Percentiles rank a stretch among this genome's conserved stretches.
phyloP scores from a whole-genome alignment of 2,888 invertebrate species.

The Caenorhabditis becei region DNA sequence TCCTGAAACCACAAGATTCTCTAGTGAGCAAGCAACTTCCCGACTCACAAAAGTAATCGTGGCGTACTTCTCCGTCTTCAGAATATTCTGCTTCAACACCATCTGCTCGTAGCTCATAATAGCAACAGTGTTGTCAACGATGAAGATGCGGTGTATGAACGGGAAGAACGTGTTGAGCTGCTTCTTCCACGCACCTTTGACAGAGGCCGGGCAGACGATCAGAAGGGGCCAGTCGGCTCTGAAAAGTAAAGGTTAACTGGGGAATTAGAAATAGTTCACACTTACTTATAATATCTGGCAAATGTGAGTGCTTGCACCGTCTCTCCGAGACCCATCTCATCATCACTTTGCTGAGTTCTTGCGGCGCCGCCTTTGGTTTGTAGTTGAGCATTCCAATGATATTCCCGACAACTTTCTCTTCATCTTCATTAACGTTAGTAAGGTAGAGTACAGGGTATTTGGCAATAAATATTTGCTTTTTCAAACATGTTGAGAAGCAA shows the following conservation, averaged over 20 bases:
- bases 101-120: slow-evolving; percentile 94
- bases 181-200: slow-evolving; percentile 84
- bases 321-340: slow-evolving; percentile 84
- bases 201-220: slow-evolving; percentile 93
- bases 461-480: slow-evolving; percentile 30
- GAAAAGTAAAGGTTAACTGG: slow-evolving; percentile 13
- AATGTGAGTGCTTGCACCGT: slow-evolving; percentile 90
- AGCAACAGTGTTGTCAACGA: slow-evolving; percentile 83
- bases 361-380: slow-evolving; percentile 59
- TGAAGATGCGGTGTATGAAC: slow-evolving; percentile 72
- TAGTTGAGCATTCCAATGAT: slow-evolving; percentile 45
- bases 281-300: slow-evolving; percentile 84
- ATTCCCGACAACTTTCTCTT: slow-evolving; percentile 12
- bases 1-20: slow-evolving; percentile 85
- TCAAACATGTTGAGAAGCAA: slow-evolving; percentile 30
- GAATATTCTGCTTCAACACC: slow-evolving; percentile 85
- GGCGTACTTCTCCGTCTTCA: slow-evolving; percentile 86
- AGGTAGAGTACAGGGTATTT: slow-evolving; percentile 26
- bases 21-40: too few relatives aligned
- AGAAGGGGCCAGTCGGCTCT: slow-evolving; percentile 93
- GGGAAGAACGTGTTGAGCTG: slow-evolving; percentile 81
- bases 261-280: background rate
- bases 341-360: slow-evolving; percentile 67
- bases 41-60: slow-evolving; percentile 84
- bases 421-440: slow-evolving; percentile 49